Percentiles rank a stretch among this genome's conserved stretches.
Conservation (phyloP, 2,113 vertebrate genomes). For the Sterrhoptilus dennistouni region DNA sequence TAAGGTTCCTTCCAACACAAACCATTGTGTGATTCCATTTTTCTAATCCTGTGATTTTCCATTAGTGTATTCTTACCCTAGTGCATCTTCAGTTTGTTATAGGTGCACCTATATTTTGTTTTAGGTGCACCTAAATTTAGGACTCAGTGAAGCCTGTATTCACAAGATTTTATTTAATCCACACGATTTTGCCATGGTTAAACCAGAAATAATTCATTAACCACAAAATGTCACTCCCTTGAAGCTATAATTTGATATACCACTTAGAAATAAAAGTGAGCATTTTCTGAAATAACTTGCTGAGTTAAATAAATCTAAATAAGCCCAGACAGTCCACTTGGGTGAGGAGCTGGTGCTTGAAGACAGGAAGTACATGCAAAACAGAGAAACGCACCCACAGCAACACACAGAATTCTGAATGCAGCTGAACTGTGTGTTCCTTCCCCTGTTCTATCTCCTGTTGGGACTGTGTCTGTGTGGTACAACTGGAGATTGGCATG, state of each 20-base stretch:
- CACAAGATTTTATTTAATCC: background rate
- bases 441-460: fast-evolving
- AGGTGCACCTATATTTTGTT: background rate
- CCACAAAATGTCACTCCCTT: background rate
- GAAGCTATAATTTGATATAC: background rate
- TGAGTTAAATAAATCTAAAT: background rate
- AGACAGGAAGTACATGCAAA: background rate
- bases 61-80: background rate
- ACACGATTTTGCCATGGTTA: fast-evolving
- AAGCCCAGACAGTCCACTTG: background rate
- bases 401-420: fast-evolving
- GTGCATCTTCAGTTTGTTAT: background rate
- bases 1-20: background rate
- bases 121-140: background rate
- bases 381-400: background rate
- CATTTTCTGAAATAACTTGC: background rate
- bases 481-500: background rate
- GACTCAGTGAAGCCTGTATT: background rate
- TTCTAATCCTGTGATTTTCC: background rate
- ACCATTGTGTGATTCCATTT: background rate
- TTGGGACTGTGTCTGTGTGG: background rate
- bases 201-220: background rate
- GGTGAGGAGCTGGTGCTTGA: background rate
- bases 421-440: background rate
- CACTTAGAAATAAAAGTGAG: background rate